phyloP scores from a whole-genome alignment of 2,113 vertebrate species.

The Hydrolagus affinis region DNA sequence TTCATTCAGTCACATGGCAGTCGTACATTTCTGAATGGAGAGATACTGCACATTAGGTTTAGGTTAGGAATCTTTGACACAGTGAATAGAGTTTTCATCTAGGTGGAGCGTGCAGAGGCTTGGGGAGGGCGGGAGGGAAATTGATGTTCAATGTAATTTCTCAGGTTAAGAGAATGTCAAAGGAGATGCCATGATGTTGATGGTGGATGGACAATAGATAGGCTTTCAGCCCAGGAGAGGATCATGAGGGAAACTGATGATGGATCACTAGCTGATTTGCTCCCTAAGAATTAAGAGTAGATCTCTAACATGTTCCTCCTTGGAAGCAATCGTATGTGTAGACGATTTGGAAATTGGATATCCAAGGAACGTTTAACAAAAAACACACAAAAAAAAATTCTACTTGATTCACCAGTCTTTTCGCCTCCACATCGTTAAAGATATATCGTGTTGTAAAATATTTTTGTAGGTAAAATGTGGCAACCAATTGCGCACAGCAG shows the following conservation, averaged over 20 bases:
- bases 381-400: not conserved
- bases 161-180: not conserved
- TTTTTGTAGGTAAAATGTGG: too few relatives aligned
- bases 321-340: not conserved
- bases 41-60: not conserved
- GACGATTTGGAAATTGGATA: not conserved
- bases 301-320: not conserved
- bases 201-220: slow-evolving; percentile 12
- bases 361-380: not conserved
- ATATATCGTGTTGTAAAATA: not conserved
- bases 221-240: not conserved
- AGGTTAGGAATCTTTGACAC: slow-evolving; percentile 14
- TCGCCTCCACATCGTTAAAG: not conserved
- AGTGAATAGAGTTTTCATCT: slow-evolving; percentile 1
- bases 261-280: not conserved
- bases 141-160: slow-evolving; percentile 11
- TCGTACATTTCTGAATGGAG: not conserved
- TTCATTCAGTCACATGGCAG: not conserved
- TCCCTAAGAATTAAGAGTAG: not conserved
- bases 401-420: not conserved
- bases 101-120: not conserved
- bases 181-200: not conserved
- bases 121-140: not conserved
- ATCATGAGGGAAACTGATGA: not conserved
- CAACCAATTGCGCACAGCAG: too few relatives aligned